These are phyloP conservation scores for Cerastis leucographa DNA, from an alignment of 2,888 invertebrate species.

Conservation along the genomic window DNA sequence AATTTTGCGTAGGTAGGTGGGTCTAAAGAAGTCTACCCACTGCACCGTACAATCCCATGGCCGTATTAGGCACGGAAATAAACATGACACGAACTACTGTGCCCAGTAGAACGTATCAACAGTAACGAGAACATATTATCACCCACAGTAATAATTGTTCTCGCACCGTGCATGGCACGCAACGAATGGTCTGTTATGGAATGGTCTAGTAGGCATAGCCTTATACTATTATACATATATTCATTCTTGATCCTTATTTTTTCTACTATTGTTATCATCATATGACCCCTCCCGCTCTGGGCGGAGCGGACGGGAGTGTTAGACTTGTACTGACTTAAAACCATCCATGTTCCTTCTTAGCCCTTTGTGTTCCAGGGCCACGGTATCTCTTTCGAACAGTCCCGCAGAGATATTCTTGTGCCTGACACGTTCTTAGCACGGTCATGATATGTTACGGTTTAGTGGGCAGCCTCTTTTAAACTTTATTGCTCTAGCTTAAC, in stretches of 20 bases:
- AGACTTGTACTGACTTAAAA: too few species aligned
- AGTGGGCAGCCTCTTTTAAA: not conserved
- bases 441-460: not conserved
- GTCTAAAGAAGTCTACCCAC: not conserved
- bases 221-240: too few species aligned
- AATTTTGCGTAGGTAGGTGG: not conserved
- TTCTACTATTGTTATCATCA: too few species aligned
- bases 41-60: not conserved
- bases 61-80: not conserved
- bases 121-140: not conserved
- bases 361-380: too few species aligned
- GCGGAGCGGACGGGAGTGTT: too few species aligned
- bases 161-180: not conserved
- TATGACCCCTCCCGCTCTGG: too few species aligned
- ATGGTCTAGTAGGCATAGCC: not conserved
- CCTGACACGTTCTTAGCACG: not conserved
- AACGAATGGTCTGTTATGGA: not conserved
- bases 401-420: too few species aligned
- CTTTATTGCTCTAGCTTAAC: not conserved
- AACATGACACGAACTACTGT: not conserved
- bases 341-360: too few species aligned
- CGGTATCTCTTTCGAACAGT: too few species aligned
- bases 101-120: not conserved
- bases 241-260: too few species aligned
- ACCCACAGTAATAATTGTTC: not conserved